These are phyloP conservation scores for Rhincodon typus DNA, from an alignment of 2,797 vertebrate genomes.

Conservation along the genomic window DNA sequence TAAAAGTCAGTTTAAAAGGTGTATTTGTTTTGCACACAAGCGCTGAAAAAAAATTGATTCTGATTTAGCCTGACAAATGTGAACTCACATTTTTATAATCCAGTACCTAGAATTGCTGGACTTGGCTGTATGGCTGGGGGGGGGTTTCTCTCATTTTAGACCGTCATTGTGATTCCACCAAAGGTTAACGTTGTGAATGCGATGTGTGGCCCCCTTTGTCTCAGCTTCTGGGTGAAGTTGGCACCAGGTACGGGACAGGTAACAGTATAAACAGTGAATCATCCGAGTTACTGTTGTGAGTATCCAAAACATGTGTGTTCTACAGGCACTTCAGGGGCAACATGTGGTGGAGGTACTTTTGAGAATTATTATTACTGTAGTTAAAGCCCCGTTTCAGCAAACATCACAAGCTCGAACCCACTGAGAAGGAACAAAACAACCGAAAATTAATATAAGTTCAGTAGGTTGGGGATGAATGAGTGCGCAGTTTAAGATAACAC, in stretches of 20 bases:
- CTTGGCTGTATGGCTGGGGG: too few relatives aligned
- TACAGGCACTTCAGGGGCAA: too few relatives aligned
- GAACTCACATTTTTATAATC: too few relatives aligned
- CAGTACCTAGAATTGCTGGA: too few relatives aligned
- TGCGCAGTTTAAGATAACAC: neutral
- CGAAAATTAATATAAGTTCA: neutral
- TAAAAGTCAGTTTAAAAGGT: neutral
- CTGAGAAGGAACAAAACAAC: neutral
- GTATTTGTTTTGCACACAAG: too few relatives aligned
- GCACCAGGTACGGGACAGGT: neutral
- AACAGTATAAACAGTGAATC: neutral
- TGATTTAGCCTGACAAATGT: too few relatives aligned
- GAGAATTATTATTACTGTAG: neutral
- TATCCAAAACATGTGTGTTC: neutral
- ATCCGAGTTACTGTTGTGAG: neutral
- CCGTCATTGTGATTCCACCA: too few relatives aligned
- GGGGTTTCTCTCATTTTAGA: neutral
- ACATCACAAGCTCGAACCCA: neutral
- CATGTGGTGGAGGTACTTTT: neutral
- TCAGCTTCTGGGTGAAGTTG: neutral
- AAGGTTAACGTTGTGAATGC: neutral
- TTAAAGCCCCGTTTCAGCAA: neutral
- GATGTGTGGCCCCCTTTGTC: neutral
- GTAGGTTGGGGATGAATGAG: neutral
- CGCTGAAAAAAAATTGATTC: too few relatives aligned